A percentile compares a stretch with the other conserved stretches of the same genome.
These are phyloP conservation scores for Gambelia wislizenii DNA, from an alignment of 2,797 vertebrate species.

Conservation along the genomic window DNA sequence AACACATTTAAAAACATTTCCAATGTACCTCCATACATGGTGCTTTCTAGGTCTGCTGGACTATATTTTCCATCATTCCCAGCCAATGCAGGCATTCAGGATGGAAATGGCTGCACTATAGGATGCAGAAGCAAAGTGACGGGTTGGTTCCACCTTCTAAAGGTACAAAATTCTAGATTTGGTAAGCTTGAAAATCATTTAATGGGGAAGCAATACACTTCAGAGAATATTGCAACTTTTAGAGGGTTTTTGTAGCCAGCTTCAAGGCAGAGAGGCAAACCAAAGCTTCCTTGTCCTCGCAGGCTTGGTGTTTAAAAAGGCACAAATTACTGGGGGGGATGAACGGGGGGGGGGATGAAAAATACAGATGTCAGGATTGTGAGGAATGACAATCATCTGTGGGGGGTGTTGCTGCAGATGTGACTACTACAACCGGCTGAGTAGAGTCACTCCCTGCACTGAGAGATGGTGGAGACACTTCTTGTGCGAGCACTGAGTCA, in stretches of 20 bases:
- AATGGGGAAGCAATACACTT: no score
- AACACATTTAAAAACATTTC: no score
- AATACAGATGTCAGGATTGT: neutral
- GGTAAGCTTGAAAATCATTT: no score
- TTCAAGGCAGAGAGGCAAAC: neutral
- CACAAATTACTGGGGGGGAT: neutral
- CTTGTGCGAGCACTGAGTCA: constrained; percentile 20
- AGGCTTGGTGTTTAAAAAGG: neutral
- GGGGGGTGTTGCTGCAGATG: neutral
- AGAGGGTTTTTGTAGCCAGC: neutral
- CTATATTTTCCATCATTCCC: neutral
- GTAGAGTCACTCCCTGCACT: neutral
- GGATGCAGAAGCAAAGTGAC: no score
- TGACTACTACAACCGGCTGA: neutral
- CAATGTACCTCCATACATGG: no score
- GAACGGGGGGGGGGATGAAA: accelerated
- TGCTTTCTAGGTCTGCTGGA: no score
- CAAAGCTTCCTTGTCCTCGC: neutral
- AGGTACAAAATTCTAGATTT: neutral
- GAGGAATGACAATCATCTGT: accelerated
- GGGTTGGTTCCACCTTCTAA: neutral
- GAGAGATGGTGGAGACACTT: neutral
- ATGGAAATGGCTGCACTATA: neutral
- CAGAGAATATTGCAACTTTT: neutral
- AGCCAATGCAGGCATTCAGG: neutral